These are phyloP conservation scores for Magallana ariakensis DNA, from an alignment of 1,140 invertebrate species.

Conservation along the genomic window DNA sequence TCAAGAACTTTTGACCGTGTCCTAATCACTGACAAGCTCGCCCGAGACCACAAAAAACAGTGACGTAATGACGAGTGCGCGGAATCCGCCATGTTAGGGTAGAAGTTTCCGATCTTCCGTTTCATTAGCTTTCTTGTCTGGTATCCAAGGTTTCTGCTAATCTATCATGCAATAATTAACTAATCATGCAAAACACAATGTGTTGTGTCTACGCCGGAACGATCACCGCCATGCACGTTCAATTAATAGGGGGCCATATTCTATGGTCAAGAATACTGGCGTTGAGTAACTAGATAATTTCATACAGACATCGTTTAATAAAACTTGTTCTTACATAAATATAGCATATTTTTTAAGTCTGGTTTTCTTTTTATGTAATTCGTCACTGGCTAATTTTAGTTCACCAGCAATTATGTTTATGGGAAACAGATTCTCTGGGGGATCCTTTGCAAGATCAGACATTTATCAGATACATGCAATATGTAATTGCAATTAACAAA, in stretches of 20 bases:
- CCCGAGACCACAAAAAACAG: background rate
- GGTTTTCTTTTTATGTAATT: background rate
- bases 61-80: background rate
- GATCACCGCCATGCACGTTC: conserved; percentile 3
- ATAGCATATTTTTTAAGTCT: no score
- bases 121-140: conserved; percentile 17
- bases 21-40: background rate
- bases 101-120: background rate
- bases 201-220: background rate
- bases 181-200: conserved; percentile 11
- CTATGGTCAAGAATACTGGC: background rate
- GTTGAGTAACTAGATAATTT: no score
- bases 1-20: background rate
- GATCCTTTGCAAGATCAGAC: background rate
- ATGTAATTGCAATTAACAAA: conserved; percentile 28
- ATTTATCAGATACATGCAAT: background rate
- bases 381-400: background rate
- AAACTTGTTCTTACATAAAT: no score
- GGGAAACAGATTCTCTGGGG: background rate
- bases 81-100: conserved; percentile 18
- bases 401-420: background rate
- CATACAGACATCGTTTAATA: no score
- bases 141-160: background rate
- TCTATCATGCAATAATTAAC: conserved; percentile 25
- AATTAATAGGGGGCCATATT: background rate